phyloP scores from a whole-genome alignment of 1,140 invertebrate species.

The Muscidifurax raptorellus region DNA sequence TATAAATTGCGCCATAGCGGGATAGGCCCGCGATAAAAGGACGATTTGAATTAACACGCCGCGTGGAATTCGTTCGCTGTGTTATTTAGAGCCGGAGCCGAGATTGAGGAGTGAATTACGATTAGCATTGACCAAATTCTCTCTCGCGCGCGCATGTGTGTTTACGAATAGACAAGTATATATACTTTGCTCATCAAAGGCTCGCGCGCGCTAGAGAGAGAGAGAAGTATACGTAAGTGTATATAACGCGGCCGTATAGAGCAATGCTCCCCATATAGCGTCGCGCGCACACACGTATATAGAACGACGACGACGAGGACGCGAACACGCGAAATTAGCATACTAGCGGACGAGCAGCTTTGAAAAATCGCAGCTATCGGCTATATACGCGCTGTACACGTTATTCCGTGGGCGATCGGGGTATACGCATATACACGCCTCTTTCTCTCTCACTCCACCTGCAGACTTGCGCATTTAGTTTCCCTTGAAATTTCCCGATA shows the following conservation, averaged over 20 bases:
- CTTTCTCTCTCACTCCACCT: background rate
- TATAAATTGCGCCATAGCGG: slow-evolving; percentile 60
- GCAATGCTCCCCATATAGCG: too few species aligned
- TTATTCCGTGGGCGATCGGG: slow-evolving; percentile 63
- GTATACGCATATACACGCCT: slow-evolving; percentile 32
- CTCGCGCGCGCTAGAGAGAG: slow-evolving; percentile 30
- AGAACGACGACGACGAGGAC: slow-evolving; percentile 44
- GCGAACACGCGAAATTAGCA: slow-evolving; percentile 63
- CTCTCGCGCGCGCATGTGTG: too few species aligned
- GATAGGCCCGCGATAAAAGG: slow-evolving; percentile 58
- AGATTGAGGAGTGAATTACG: too few species aligned
- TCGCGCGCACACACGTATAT: too few species aligned
- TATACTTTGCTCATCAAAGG: too few species aligned
- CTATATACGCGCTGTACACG: slow-evolving; percentile 55
- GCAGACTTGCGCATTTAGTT: background rate
- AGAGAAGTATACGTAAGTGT: slow-evolving; percentile 20
- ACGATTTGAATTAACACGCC: slow-evolving; percentile 57
- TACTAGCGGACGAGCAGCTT: slow-evolving; percentile 53
- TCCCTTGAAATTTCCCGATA: too few species aligned
- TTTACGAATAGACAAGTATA: too few species aligned
- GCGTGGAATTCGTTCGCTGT: slow-evolving; percentile 50
- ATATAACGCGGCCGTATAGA: background rate
- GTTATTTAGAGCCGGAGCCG: background rate
- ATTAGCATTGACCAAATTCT: too few species aligned
- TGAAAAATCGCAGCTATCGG: slow-evolving; percentile 56